Percentiles rank a stretch among this genome's conserved stretches.
Evolutionary conservation across 2,888 invertebrate species (phyloP).

Genomic region (Teleogryllus oceanicus): DNA sequence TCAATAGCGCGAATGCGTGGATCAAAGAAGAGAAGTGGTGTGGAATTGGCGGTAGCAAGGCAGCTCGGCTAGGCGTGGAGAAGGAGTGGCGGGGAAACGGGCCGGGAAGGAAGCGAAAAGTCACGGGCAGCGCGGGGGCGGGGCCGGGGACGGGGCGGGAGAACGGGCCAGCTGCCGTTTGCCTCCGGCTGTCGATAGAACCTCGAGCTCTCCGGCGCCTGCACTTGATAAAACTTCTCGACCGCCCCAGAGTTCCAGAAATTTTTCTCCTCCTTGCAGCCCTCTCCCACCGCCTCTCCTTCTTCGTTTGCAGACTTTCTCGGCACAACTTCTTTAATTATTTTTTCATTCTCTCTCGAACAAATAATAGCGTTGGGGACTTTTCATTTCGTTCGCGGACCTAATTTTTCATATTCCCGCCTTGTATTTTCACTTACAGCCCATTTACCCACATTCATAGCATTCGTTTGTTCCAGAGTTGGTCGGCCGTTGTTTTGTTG

Average conservation of each 20-base stretch:
- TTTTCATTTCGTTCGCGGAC: slow-evolving; percentile 1
- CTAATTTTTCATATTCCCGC: slow-evolving; percentile 1
- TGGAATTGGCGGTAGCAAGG: too few species aligned
- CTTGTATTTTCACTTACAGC: background rate
- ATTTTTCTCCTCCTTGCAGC: background rate
- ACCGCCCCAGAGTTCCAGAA: background rate
- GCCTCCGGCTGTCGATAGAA: slow-evolving; percentile 7
- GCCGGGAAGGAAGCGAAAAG: too few species aligned
- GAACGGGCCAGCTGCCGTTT: background rate
- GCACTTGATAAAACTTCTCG: slow-evolving; percentile 18
- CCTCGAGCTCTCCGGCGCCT: background rate
- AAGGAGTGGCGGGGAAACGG: too few species aligned
- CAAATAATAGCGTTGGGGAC: slow-evolving; percentile 5
- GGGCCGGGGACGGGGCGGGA: background rate
- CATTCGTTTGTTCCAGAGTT: background rate
- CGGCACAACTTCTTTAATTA: slow-evolving; percentile 9
- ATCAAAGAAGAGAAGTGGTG: too few species aligned
- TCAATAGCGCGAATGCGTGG: too few species aligned
- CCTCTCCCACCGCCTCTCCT: background rate
- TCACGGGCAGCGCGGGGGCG: too few species aligned
- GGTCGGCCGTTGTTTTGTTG: background rate
- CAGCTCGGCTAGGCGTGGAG: too few species aligned
- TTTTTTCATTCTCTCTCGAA: slow-evolving; percentile 9
- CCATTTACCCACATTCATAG: background rate
- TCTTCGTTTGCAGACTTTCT: background rate